Evolutionary conservation across 64 coral and sea anemone genomes (phyloP).

Genomic region (Montipora cactus): DNA sequence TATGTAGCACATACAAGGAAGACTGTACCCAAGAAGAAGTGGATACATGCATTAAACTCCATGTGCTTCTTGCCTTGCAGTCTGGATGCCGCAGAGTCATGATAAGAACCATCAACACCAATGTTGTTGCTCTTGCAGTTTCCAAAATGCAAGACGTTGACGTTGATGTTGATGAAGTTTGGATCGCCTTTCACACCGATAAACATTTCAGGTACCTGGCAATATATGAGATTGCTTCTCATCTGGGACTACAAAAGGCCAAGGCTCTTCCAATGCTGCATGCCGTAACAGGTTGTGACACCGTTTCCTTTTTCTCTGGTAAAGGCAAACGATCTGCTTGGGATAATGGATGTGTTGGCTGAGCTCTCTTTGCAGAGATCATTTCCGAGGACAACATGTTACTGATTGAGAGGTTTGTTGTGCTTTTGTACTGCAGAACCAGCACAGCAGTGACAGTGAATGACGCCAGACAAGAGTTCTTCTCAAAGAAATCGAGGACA

Average conservation of each 20-base stretch:
- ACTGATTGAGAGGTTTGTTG: constrained; percentile 36
- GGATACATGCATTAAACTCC: constrained; percentile 61
- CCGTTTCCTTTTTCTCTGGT: constrained; percentile 44
- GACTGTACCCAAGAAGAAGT: constrained; percentile 64
- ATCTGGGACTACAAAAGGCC: constrained; percentile 31
- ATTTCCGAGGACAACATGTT: constrained; percentile 10
- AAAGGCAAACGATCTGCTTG: constrained; percentile 72
- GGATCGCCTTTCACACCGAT: constrained; percentile 59
- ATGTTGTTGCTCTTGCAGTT: constrained; percentile 47
- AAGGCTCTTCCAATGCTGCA: constrained; percentile 65
- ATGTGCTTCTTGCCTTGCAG: constrained; percentile 7
- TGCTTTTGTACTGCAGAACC: not conserved
- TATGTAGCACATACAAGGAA: not conserved
- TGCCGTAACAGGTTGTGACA: constrained; percentile 68
- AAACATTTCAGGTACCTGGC: constrained; percentile 69
- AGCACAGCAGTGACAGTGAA: not conserved
- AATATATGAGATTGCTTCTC: constrained; percentile 37
- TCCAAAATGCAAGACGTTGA: constrained; percentile 21
- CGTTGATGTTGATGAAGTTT: constrained; percentile 32
- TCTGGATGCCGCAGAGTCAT: constrained; percentile 4
- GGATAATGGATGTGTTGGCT: constrained; percentile 27
- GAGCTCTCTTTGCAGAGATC: not conserved
- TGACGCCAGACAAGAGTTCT: constrained; percentile 3
- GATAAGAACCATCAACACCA: constrained; percentile 48
- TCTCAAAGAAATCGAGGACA: constrained; percentile 4